phyloP scores from a whole-genome alignment of 2,888 invertebrate species.

The Amphipyra tragopoginis region DNA sequence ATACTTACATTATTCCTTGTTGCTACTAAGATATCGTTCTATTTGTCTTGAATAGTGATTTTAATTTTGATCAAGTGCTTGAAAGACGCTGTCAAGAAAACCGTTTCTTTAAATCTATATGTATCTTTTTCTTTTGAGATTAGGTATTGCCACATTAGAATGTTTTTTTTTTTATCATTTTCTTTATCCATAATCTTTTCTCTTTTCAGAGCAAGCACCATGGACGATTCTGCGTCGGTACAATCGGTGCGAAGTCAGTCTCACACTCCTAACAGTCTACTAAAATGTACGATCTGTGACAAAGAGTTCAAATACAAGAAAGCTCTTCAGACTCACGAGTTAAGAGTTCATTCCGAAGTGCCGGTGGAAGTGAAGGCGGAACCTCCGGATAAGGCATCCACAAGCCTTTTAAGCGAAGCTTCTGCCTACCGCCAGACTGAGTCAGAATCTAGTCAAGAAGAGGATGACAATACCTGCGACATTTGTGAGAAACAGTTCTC shows the following conservation, averaged over 20 bases:
- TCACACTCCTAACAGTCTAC: slow-evolving; percentile 50
- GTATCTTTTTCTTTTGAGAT: no score
- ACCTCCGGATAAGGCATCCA: slow-evolving; percentile 69
- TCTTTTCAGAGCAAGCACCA: slow-evolving; percentile 70
- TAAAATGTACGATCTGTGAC: slow-evolving; percentile 77
- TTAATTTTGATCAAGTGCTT: no score
- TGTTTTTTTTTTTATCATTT: no score
- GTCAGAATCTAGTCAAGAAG: slow-evolving; percentile 82
- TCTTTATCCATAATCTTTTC: not conserved
- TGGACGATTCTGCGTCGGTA: slow-evolving; percentile 73
- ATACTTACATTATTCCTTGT: not conserved
- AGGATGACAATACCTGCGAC: slow-evolving; percentile 84
- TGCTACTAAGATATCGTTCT: not conserved
- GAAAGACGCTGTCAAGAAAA: no score
- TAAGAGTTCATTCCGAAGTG: slow-evolving; percentile 63
- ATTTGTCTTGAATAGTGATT: no score
- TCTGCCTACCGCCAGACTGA: slow-evolving; percentile 65
- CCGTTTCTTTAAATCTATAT: no score
- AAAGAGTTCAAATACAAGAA: slow-evolving; percentile 84
- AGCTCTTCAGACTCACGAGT: slow-evolving; percentile 67
- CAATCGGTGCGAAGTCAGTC: slow-evolving; percentile 68
- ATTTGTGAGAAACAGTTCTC: slow-evolving; percentile 87
- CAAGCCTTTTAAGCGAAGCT: slow-evolving; percentile 66
- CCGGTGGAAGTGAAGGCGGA: slow-evolving; percentile 72
- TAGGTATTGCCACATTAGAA: no score